Conservation (phyloP, 2,888 invertebrate genomes). For the Drosophila mettleri region DNA sequence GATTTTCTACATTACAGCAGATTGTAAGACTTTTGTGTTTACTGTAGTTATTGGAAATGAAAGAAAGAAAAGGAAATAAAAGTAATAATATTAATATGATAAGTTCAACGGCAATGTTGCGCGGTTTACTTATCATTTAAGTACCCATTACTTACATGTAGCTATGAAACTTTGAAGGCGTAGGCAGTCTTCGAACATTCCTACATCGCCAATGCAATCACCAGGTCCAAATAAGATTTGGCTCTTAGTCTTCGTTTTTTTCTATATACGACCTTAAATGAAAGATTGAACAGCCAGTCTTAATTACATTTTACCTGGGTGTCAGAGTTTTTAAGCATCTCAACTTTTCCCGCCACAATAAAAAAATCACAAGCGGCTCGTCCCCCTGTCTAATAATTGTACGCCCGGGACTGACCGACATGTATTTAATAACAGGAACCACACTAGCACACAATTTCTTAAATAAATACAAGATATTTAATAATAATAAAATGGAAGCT, state of each 20-base stretch:
- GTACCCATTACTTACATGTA: conserved; percentile 46
- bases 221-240: conserved; percentile 74
- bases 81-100: not conserved
- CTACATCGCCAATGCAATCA: conserved; percentile 77
- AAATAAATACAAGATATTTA: conserved; percentile 22
- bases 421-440: conserved; percentile 88
- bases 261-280: not conserved
- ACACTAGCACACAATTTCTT: conserved; percentile 88
- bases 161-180: conserved; percentile 59
- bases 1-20: too few relatives aligned
- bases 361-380: conserved; percentile 88
- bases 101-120: too few relatives aligned
- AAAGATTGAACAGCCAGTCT: not conserved
- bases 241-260: conserved; percentile 33
- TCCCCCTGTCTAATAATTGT: conserved; percentile 87
- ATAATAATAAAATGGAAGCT: not conserved
- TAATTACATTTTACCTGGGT: conserved; percentile 64
- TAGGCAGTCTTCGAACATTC: conserved; percentile 57
- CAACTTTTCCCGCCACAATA: conserved; percentile 87
- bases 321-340: conserved; percentile 54
- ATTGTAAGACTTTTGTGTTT: too few relatives aligned
- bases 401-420: conserved; percentile 87
- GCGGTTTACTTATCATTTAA: not conserved
- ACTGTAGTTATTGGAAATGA: too few relatives aligned
- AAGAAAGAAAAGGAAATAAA: too few relatives aligned